Conservation (phyloP, 2,888 invertebrate species). For the Syritta pipiens region DNA sequence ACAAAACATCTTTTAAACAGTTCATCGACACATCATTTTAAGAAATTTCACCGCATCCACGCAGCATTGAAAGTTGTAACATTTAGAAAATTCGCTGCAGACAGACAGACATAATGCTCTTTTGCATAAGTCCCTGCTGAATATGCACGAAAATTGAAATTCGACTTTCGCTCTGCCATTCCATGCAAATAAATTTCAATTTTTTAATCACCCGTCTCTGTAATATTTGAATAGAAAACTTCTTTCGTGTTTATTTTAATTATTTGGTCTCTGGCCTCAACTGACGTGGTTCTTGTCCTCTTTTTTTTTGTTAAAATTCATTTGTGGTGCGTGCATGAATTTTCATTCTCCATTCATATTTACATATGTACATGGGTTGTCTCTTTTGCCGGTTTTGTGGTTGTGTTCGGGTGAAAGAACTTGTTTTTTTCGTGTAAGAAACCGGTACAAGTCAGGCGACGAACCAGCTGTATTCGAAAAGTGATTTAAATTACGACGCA, state of each 20-base stretch:
- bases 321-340: background rate
- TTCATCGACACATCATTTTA: too few relatives aligned
- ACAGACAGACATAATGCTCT: conserved; percentile 2
- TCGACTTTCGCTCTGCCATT: conserved; percentile 26
- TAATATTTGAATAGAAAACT: conserved; percentile 34
- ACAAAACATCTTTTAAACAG: too few relatives aligned
- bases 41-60: too few relatives aligned
- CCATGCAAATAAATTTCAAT: conserved; percentile 32
- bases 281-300: conserved; percentile 3
- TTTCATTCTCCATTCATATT: background rate
- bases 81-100: too few relatives aligned
- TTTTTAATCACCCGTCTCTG: conserved; percentile 1
- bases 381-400: background rate
- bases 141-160: conserved; percentile 40
- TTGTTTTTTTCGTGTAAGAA: too few relatives aligned
- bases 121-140: conserved; percentile 23
- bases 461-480: background rate
- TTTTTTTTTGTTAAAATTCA: conserved; percentile 11
- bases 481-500: too few relatives aligned
- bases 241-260: conserved; percentile 27
- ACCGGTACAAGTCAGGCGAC: background rate
- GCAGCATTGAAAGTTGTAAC: too few relatives aligned
- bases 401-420: background rate
- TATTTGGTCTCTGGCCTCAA: conserved; percentile 27
- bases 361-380: background rate